Base-by-base conservation (phyloP, 1,140 invertebrate genomes). In the Brachystomella parvula region DNA sequence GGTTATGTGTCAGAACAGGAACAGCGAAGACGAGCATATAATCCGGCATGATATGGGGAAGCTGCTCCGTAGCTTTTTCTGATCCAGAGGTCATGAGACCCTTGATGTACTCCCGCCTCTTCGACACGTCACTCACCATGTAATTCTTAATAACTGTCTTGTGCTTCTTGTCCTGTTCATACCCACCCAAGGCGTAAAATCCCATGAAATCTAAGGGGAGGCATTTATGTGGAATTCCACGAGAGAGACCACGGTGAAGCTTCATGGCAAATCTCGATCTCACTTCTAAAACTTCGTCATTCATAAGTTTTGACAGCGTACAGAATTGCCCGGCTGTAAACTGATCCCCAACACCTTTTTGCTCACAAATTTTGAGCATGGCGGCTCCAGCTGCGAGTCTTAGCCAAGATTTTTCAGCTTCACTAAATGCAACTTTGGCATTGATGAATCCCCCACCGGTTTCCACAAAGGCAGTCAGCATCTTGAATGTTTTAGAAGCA, bases 151-250 rank as follows among this genome's bases (percentile, higher is more conserved):
- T 79, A 35, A 83, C 75, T n/a, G 75, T 75, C 66, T 85, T 85
- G 39, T 91, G 77, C 70, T 86, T 84, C 70, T 88, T 87, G 65
- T 94, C 87, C 28, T 86, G 83, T 79, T 96, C 94, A 68, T 89
- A 84, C 12, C 92, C 93, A 64, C 78, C 89, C 29, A 97, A 79
- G 12, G 87, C 88, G 78, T 96, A 95, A 77, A 93, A 91, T 31
- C 92, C 92, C 92, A 98, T 96, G 79, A 97, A 98, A 79, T 97
- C 93, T 61, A 97, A 78, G 1, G 94, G 94, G 57, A 98, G 81
- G 77, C 90, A 92, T 77, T 90, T 90, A 71, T 89, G 87, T 26
- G 89, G 89, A 71, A 93, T 85, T 70, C 89, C 89, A 77, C 86
- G 82, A 6, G 85, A 81, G 30, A 90, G 79, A 58, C 92, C 92